Conservation (phyloP, 2,113 vertebrate genomes). For the Riparia riparia region DNA sequence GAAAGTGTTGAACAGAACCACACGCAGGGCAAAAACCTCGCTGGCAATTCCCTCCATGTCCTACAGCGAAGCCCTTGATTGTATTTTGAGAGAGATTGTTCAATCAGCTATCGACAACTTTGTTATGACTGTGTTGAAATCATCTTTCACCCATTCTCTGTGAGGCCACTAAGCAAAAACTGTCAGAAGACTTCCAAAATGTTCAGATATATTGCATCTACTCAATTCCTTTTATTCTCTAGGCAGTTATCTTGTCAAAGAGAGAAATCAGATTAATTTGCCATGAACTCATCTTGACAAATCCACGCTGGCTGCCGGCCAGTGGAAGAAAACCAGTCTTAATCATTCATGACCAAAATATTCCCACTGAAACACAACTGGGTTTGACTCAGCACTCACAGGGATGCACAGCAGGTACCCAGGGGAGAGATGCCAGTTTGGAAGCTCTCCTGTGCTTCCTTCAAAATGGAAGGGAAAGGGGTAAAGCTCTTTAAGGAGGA, state of each 20-base stretch:
- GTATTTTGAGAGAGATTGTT: constrained; percentile 22
- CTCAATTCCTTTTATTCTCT: constrained; percentile 13
- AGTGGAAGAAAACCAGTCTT: constrained; percentile 10
- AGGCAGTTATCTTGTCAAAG: constrained; percentile 31
- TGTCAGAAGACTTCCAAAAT: constrained; percentile 7
- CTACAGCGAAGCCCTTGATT: background rate
- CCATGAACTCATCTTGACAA: constrained; percentile 7
- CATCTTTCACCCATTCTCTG: background rate
- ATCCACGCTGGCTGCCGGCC: constrained; percentile 17
- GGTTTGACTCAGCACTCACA: background rate
- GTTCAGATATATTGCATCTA: background rate
- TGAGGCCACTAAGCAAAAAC: background rate
- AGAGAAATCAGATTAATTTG: constrained; percentile 49
- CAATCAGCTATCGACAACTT: background rate
- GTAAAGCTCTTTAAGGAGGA: background rate
- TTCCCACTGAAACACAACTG: background rate
- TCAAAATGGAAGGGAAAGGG: background rate
- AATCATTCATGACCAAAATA: constrained; percentile 30
- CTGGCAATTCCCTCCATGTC: background rate
- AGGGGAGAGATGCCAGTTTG: background rate
- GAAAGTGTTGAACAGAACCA: background rate
- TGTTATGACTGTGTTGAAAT: background rate
- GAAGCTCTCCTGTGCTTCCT: background rate
- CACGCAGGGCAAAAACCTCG: background rate
- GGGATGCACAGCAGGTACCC: background rate